Evolutionary conservation across 2,888 invertebrate species (phyloP).

Genomic region (Protophormia terraenovae): DNA sequence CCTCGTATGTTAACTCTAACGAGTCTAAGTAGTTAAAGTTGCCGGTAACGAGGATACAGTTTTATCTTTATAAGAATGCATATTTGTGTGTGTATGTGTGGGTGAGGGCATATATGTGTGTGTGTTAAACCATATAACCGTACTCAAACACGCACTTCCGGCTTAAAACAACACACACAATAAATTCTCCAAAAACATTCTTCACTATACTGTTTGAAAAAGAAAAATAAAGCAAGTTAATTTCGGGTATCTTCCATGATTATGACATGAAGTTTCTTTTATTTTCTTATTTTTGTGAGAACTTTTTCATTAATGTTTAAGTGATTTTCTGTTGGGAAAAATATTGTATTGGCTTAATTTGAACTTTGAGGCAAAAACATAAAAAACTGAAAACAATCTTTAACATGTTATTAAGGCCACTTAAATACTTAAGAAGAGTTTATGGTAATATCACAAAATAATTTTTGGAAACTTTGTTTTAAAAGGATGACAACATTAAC

Average conservation of each 20-base stretch:
- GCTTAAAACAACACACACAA: constrained; percentile 16
- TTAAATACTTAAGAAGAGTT: background rate
- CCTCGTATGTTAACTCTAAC: background rate
- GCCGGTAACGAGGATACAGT: background rate
- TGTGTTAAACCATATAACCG: constrained; percentile 49
- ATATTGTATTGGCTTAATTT: constrained; percentile 4
- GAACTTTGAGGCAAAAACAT: background rate
- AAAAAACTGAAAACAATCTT: background rate
- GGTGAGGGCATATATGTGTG: background rate
- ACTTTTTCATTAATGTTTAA: constrained; percentile 10
- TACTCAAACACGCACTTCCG: constrained; percentile 56
- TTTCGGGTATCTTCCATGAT: constrained; percentile 3
- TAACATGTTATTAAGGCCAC: constrained; percentile 2
- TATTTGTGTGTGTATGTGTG: background rate
- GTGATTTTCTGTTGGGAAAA: background rate
- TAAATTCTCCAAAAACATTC: background rate
- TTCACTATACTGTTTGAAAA: background rate
- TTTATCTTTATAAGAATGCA: background rate
- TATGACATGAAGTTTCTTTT: constrained; percentile 18
- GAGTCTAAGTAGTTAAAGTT: background rate
- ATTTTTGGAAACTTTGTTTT: background rate
- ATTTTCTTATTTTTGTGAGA: background rate
- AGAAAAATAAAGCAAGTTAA: background rate
- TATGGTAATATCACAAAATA: background rate
- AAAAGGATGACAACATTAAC: background rate